Base-by-base conservation (phyloP, 53 echinoderm and acorn worm species). In the Paracentrotus lividus region DNA sequence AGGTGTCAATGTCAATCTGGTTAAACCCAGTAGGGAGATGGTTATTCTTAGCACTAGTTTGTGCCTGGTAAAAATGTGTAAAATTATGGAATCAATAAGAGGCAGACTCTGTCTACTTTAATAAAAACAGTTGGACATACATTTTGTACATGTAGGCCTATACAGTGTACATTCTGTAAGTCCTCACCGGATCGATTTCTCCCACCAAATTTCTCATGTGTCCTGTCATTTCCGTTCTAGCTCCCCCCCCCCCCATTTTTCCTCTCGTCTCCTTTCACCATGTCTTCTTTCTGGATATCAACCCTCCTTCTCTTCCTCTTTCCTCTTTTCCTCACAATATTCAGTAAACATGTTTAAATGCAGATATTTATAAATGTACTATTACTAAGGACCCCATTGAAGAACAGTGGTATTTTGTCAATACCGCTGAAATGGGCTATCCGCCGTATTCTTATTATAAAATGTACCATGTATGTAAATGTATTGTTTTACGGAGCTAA, bases 1-100 rank as follows among this genome's bases (percentile, higher is more conserved):
- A 88, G 88, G 88, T 88, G 88, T 88, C 86, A 10, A 59, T 21
- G 21, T 88, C 88, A 56, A 49, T 85, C 85, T 47, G 29, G 85
- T 49, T 85, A 85, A n/a, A 49, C 52, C 12, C 85, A 47, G 24
- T 47, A 13, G 72, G 72, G 72, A 72, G 21, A 36, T 16, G 72
- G 64, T 29, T 64, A 64, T 64, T 64, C 64, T 64, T 64, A 64
- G 64, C 8, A 64, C 64, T 69, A 14, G 6, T 2, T 14, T 72
- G 2, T 16, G 72, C 15, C 72, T 15, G 21, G 38, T 36, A 36
- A 72, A 72, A 72, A 72, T 72, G 40, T 72, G 72, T 16, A 72
- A 32, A 10, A 72, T 72, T 15, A 72, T 72, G 16, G 16, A 20
- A 10, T 57, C 57, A 24, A 61, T 61, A 26, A 61, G 8, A 8